Evolutionary conservation across 1,140 invertebrate species (phyloP), one percentile per base, ranked within the genome.

Genomic region (Drosophila nikananu): DNA sequence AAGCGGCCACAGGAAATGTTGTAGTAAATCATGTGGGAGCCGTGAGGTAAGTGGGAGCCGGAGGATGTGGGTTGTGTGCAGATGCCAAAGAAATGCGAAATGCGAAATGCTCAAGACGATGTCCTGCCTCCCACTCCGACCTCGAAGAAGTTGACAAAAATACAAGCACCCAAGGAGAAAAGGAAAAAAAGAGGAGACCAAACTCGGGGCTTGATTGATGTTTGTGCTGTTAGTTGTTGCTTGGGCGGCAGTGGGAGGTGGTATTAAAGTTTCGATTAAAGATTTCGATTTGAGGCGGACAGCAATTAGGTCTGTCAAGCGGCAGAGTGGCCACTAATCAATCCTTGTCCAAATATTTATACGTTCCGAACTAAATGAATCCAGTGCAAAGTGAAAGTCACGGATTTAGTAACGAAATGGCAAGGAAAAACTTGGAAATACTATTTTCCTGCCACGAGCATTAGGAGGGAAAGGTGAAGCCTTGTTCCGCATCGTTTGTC

Each of bases 21-120:
- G 78, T 79, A 90, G 73, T 89, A 89, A 89, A 90, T 89, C 84
- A 89, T 90, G 84, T 89, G 84, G 84, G 83, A 87, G 83, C 84
- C 73, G 68, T 70, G 76, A 80, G 83, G 83, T 77, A 73, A 81
- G 61, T 72, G 66, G 59, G 39, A 51, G 51, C 19, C 42, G 37
- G 63, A 60, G 75, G 41, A 62, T 57, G 75, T 75, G 63, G 78
- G 52, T 65, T 74, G 72, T 80, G 81, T 72, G 81, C 77, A 64
- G 65, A 79, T 77, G 81, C 81, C 80, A 84, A 78, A 78, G 81
- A 84, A 77, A 70, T 61, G 64, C 64, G 73, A 77, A 77, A 68
- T 61, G 64, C 37, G 73, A 77, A 67, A 74, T 84, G 81, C 84
- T 90, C 74, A 89, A 89, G 84, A 89, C 80, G 83, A 76, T 80